Evolutionary conservation across 2,888 invertebrate species (phyloP).

Genomic region (Agrotis puta): DNA sequence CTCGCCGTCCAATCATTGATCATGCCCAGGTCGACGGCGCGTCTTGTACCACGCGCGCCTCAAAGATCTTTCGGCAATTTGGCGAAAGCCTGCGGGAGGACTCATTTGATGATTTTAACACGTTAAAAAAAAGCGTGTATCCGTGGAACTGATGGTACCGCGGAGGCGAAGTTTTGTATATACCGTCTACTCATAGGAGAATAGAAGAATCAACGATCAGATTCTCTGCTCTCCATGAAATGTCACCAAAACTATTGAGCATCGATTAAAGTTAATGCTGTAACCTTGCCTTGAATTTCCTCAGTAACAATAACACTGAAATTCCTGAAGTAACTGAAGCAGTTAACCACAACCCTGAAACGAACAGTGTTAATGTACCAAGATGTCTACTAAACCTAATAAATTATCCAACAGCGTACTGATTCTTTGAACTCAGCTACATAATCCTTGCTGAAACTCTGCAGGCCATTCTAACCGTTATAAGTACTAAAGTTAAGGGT

Average conservation of each 20-base stretch:
- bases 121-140: too few species aligned
- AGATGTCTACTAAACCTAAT: slow-evolving; percentile 54
- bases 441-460: slow-evolving; percentile 40
- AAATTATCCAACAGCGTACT: slow-evolving; percentile 53
- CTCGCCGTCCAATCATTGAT: too few species aligned
- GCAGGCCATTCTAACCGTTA: slow-evolving; percentile 56
- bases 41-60: too few species aligned
- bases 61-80: too few species aligned
- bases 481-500: slow-evolving; percentile 39
- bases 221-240: background rate
- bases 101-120: too few species aligned
- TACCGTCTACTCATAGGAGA: too few species aligned
- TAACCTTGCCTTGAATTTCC: too few species aligned
- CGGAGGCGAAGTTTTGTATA: too few species aligned
- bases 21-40: too few species aligned
- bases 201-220: too few species aligned
- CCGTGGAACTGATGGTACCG: too few species aligned
- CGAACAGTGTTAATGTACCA: slow-evolving; percentile 48
- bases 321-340: background rate
- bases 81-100: too few species aligned
- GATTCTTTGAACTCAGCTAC: slow-evolving; percentile 52
- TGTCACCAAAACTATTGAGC: background rate
- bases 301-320: background rate
- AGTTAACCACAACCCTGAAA: slow-evolving; percentile 3
- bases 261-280: background rate